phyloP scores from a whole-genome alignment of 2,888 invertebrate genomes.

The Ashinkailepas kermadecensis region DNA sequence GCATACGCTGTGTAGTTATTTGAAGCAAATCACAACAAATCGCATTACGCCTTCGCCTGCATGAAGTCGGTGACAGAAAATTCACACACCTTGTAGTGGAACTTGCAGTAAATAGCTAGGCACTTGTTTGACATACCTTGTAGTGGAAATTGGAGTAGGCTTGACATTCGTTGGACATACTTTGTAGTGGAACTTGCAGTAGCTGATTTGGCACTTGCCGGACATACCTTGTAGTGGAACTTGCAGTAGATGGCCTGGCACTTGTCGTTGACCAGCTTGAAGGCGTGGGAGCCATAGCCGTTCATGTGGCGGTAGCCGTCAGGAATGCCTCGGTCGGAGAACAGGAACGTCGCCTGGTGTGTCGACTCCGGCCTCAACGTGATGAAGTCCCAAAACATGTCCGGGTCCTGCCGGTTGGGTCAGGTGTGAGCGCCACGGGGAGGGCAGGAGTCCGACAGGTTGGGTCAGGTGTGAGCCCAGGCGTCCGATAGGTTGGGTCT shows the following conservation, averaged over 20 bases:
- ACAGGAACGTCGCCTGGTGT: conserved; percentile 77
- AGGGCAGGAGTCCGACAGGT: no score
- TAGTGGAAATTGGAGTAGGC: conserved; percentile 58
- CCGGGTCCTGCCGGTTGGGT: conserved; percentile 55
- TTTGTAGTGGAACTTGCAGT: conserved; percentile 52
- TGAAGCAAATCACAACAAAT: no score
- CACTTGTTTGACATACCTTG: background rate
- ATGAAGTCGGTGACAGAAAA: no score
- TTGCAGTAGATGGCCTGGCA: conserved; percentile 66
- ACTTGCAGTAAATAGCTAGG: no score
- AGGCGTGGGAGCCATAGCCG: conserved; percentile 91
- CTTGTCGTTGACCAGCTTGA: conserved; percentile 74
- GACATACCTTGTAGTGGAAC: conserved; percentile 29
- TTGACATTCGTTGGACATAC: conserved; percentile 53
- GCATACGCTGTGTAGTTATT: no score
- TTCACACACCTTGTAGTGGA: no score
- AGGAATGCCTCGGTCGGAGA: conserved; percentile 87
- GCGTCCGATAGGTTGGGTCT: no score
- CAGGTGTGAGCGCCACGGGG: no score
- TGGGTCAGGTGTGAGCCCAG: no score
- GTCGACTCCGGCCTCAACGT: conserved; percentile 76
- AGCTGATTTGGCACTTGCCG: conserved; percentile 48
- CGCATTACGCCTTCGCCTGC: no score
- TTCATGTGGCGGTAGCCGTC: conserved; percentile 91
- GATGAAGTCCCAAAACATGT: conserved; percentile 96